Evolutionary conservation across 1,140 invertebrate genomes (phyloP), one percentile per base, ranked within the genome.

Genomic region (Drosophila lini): DNA sequence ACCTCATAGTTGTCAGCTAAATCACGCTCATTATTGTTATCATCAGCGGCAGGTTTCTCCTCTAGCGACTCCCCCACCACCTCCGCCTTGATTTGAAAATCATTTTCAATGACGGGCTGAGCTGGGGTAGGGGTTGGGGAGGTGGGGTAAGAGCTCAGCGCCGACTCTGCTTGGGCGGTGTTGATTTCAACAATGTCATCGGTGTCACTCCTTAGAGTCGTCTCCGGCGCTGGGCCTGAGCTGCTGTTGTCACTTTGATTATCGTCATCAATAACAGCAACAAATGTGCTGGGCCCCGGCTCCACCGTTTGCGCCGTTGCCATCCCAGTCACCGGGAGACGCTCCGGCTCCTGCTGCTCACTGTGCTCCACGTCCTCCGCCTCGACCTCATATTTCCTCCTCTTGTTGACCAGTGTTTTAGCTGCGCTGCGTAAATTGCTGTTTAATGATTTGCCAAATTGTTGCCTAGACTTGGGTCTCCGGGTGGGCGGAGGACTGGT

Each of bases 391-490:
- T 75, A 52, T 50, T 75, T 57, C 31, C 50, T 69, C 28, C 16
- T 56, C 40, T 70, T 57, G 50, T 70, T 81, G 59, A 57, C 59
- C 48, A 85, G 57, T 78, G 52, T 75, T 78, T 90, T 90, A 77
- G 81, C 81, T 70, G 86, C 76, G 59, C 69, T 71, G 45, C 70
- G 81, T 59, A 91, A 90, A 91, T 91, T 84, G 90, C 67, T 77
- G 80, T 91, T 91, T 84, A 90, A 86, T 90, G 82, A 83, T 79
- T 91, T 91, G 86, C 90, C 80, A 91, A 86, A 88, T 84, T 81
- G 85, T 79, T 84, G 80, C 70, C 73, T 42, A 74, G 58, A 61
- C 57, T 50, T 70, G 31, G 71, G 47, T 31, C 36, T 71, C 7
- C 9, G 42, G 28, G 38, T 52, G 41, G 64, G 44, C 31, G 47